phyloP scores from a whole-genome alignment of 2,797 vertebrate species.

The Acrossocheilus wenchowensis region DNA sequence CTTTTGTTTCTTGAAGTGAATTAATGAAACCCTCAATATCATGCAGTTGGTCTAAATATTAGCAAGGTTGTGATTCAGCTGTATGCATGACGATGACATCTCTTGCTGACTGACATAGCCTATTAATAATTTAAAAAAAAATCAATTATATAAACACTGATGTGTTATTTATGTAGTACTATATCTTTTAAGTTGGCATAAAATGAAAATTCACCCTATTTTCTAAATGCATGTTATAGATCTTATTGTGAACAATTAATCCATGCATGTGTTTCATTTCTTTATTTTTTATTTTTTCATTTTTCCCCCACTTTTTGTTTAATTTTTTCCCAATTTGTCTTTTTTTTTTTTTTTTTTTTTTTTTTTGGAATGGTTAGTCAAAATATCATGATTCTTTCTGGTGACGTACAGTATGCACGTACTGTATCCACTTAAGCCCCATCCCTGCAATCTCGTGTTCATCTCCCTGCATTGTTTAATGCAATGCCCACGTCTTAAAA shows the following conservation, averaged over 20 bases:
- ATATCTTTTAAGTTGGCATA: background rate
- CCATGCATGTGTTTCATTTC: background rate
- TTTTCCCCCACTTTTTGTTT: background rate
- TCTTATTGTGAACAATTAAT: background rate
- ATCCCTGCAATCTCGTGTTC: no score
- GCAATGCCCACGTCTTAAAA: background rate
- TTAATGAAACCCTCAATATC: no score
- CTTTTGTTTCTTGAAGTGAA: no score
- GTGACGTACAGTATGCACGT: background rate
- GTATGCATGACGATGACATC: background rate
- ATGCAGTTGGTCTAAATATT: background rate
- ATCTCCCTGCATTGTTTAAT: background rate
- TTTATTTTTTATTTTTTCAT: background rate
- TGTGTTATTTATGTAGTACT: background rate
- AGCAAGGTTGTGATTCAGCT: background rate
- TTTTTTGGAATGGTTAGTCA: background rate
- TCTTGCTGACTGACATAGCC: background rate
- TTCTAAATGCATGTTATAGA: background rate
- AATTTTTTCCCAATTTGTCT: no score
- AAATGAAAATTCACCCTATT: background rate
- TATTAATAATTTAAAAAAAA: background rate
- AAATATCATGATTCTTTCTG: background rate
- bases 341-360: background rate
- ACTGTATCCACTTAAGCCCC: no score
- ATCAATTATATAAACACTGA: background rate